Evolutionary conservation across 2,888 invertebrate genomes (phyloP).

Genomic region (Carcina quercana): DNA sequence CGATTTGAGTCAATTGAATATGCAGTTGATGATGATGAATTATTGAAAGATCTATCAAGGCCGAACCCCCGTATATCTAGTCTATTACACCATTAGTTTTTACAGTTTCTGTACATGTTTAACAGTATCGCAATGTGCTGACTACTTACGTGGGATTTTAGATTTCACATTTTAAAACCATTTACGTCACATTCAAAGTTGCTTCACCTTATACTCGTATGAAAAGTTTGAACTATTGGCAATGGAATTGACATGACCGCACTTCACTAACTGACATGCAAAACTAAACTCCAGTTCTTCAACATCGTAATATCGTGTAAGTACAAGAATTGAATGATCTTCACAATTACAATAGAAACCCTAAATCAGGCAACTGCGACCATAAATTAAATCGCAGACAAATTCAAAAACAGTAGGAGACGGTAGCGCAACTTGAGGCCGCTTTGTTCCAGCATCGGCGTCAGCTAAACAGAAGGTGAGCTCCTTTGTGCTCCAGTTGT

Average conservation of each 20-base stretch:
- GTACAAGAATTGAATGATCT: slow-evolving; percentile 49
- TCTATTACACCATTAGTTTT: no score
- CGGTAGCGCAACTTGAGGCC: slow-evolving; percentile 65
- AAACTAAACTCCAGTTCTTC: slow-evolving; percentile 48
- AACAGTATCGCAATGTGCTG: no score
- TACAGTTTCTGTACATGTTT: no score
- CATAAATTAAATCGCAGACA: slow-evolving; percentile 68
- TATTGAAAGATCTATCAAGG: no score
- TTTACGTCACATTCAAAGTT: no score
- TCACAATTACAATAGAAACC: slow-evolving; percentile 61
- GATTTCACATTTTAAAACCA: no score
- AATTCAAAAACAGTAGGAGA: slow-evolving; percentile 73
- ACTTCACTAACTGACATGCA: slow-evolving; percentile 32
- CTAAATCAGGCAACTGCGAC: slow-evolving; percentile 54
- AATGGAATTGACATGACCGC: slow-evolving; percentile 26
- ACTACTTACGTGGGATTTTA: no score
- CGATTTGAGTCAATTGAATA: no score
- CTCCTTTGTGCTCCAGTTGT: slow-evolving; percentile 66
- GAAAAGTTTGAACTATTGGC: no score
- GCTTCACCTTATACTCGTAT: no score
- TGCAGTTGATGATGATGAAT: no score
- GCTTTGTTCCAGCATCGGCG: slow-evolving; percentile 63
- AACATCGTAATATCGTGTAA: slow-evolving; percentile 34
- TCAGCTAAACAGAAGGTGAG: slow-evolving; percentile 73
- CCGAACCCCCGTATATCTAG: no score